Base-by-base conservation (phyloP, 30 jellyfish, hydroid and myxozoan species). In the Aurelia sp. region DNA sequence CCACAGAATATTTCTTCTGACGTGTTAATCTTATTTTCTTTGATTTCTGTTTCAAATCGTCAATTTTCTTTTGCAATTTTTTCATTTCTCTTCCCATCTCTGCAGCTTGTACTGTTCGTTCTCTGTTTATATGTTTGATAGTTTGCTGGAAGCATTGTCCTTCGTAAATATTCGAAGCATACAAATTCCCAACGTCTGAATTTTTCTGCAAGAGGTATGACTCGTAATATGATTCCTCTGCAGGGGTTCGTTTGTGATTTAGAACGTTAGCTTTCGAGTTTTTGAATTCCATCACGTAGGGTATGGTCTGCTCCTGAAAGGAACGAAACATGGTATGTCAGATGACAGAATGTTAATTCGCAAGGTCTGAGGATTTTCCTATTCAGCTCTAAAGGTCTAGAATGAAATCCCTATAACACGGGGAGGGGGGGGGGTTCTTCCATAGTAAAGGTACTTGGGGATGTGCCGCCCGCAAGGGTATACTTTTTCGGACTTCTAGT, bases 31-130 rank as follows among this genome's bases (percentile, higher is more conserved):
- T 27, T 22, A 20, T 53, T 30, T 51, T 21, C 13, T 44, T 19
- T 4, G 80, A 72, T 31, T 65, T 84, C 75, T 30, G 33, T 61
- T 48, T 72, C 48, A 84, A 69, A 2, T 47, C 38, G 83, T 63
- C 74, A 75, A 72, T 60, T 44, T 74, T 84, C 77, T 73, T 84
- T 20, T 73, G 81, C 55, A 84, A 6, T 30, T 57, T 72, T 53
- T 72, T 73, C 88, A 84, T 84, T 50, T 84, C 93, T 63, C 93
- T 67, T 41, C 74, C 85, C 53, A 84, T 84, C 74, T 72, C 93
- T 10, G 87, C 82, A 31, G 78, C 74, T 30, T 71, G 93, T 47
- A 65, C 68, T 1, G 22, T 72, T 48, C 86, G 53, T 47, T 84
- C 82, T 72, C 68, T 84, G 57, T 72, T 51, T 10, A 84, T 74